These are phyloP conservation scores for Drosophila ficusphila DNA, from an alignment of 1,140 invertebrate species.

Conservation along the genomic window DNA sequence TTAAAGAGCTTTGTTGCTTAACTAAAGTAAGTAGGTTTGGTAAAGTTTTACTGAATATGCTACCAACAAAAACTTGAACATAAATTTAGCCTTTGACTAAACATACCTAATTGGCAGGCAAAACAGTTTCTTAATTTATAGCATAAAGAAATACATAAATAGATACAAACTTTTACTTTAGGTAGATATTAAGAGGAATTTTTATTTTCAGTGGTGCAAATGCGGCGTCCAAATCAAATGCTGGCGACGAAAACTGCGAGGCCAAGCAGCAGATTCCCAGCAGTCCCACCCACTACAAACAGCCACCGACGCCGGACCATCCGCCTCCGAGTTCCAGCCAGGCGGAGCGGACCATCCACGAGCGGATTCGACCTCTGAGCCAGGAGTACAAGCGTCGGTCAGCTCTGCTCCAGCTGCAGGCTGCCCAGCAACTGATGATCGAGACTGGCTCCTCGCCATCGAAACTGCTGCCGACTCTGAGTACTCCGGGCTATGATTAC, in stretches of 20 bases:
- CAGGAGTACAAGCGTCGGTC: constrained; percentile 86
- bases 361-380: constrained; percentile 94
- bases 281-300: constrained; percentile 94
- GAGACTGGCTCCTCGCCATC: constrained; percentile 77
- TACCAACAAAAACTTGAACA: background rate
- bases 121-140: background rate
- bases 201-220: constrained; percentile 45
- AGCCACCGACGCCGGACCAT: constrained; percentile 97
- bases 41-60: background rate
- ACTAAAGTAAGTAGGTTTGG: background rate
- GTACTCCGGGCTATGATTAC: constrained; percentile 67
- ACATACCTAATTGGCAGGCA: background rate
- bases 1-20: background rate
- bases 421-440: constrained; percentile 73
- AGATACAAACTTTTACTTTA: no score
- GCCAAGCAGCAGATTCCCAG: constrained; percentile 85
- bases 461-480: constrained; percentile 59
- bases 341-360: constrained; percentile 94
- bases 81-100: background rate
- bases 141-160: background rate
- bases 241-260: constrained; percentile 59
- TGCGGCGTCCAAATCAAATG: constrained; percentile 39
- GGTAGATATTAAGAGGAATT: no score
- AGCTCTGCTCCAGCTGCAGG: constrained; percentile 68
- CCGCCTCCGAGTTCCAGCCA: constrained; percentile 96